A percentile compares a stretch with the other conserved stretches of the same genome.
These are phyloP conservation scores for Sitta carolinensis DNA, from an alignment of 2,797 vertebrate genomes.

Conservation along the genomic window DNA sequence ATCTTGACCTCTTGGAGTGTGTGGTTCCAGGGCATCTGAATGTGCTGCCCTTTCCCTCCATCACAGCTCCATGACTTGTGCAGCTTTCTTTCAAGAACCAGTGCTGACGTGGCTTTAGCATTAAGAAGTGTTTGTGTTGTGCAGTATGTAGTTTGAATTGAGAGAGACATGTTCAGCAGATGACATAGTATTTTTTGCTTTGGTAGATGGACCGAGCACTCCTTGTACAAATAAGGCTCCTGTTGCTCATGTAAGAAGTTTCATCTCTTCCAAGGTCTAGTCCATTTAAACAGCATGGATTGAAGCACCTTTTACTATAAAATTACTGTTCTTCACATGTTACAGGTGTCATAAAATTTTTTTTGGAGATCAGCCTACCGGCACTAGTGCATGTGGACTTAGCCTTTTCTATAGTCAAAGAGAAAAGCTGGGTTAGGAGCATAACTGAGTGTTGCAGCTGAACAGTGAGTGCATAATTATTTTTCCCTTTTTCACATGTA, in stretches of 20 bases:
- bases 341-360: background rate
- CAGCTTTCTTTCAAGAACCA: background rate
- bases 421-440: background rate
- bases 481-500: background rate
- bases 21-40: background rate
- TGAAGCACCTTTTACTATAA: background rate
- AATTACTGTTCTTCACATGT: background rate
- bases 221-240: background rate
- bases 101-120: background rate
- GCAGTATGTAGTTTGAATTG: background rate
- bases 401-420: accelerated
- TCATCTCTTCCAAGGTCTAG: background rate
- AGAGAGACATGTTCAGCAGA: background rate
- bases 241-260: background rate
- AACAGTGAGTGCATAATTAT: background rate
- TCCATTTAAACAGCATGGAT: background rate
- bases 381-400: background rate
- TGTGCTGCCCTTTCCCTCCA: background rate
- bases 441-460: background rate
- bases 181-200: background rate
- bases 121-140: background rate
- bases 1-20: background rate
- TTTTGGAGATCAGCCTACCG: background rate
- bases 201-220: background rate
- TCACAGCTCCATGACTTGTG: background rate